Evolutionary conservation across 2,888 invertebrate genomes (phyloP).

Genomic region (Cremastinae sp.): DNA sequence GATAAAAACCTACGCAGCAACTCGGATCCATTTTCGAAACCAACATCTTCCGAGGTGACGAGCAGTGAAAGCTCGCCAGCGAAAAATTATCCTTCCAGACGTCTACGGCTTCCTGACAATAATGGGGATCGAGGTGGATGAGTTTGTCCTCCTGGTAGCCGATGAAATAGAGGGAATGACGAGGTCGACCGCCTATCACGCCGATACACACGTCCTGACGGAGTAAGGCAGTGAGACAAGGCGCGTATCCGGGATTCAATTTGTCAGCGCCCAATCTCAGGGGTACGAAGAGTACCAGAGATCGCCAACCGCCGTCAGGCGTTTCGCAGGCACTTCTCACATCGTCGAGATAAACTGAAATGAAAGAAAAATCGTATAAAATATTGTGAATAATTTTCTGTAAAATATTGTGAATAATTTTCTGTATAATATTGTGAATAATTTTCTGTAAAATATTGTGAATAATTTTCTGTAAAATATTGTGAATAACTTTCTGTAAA

Average conservation of each 20-base stretch:
- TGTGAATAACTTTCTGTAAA: too few species aligned
- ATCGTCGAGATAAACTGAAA: slow-evolving; percentile 76
- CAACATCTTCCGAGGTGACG: slow-evolving; percentile 91
- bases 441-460: too few species aligned
- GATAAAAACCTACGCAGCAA: slow-evolving; percentile 95
- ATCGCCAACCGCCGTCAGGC: slow-evolving; percentile 85
- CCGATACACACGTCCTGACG: slow-evolving; percentile 93
- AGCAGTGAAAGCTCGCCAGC: slow-evolving; percentile 90
- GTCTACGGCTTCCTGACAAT: slow-evolving; percentile 95
- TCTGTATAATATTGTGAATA: too few species aligned
- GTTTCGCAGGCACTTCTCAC: slow-evolving; percentile 71
- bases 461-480: too few species aligned
- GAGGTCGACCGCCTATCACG: slow-evolving; percentile 95
- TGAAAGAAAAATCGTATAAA: slow-evolving; percentile 10
- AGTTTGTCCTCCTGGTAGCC: slow-evolving; percentile 96
- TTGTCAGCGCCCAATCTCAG: slow-evolving; percentile 93
- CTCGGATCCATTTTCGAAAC: slow-evolving; percentile 95
- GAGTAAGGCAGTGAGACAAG: slow-evolving; percentile 90
- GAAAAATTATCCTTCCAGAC: slow-evolving; percentile 90
- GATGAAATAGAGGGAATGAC: slow-evolving; percentile 95
- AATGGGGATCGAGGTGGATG: slow-evolving; percentile 96
- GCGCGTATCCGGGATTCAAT: slow-evolving; percentile 91
- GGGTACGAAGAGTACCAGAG: slow-evolving; percentile 91
- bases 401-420: too few species aligned
- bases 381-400: slow-evolving; percentile 2